Percentiles rank a stretch among this genome's conserved stretches.
Conservation (phyloP, 2,888 invertebrate genomes). For the Lycaena phlaeas region DNA sequence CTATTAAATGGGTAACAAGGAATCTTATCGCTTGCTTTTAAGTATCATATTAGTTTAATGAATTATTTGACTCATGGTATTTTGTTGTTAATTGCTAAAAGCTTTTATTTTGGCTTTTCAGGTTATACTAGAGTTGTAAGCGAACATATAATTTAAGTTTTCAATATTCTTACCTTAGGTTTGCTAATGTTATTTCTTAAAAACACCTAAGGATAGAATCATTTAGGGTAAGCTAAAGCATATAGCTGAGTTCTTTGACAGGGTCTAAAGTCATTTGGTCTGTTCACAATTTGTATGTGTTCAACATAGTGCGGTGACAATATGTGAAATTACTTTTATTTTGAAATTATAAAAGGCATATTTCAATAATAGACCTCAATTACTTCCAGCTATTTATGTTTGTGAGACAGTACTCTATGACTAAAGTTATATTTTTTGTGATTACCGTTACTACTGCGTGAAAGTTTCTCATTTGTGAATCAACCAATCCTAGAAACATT, state of each 20-base stretch:
- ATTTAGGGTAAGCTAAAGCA: conserved; percentile 18
- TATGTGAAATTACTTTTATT: conserved; percentile 48
- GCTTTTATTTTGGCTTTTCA: conserved; percentile 8
- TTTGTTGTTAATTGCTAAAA: conserved; percentile 10
- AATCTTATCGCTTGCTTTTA: background rate
- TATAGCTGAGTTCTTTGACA: conserved; percentile 30
- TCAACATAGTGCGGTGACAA: conserved; percentile 34
- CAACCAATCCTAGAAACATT: background rate
- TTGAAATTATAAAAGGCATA: conserved; percentile 43
- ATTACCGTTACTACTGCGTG: conserved; percentile 24
- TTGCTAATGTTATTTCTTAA: conserved; percentile 10
- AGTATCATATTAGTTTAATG: background rate
- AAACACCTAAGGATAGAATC: conserved; percentile 16
- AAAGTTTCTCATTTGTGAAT: background rate
- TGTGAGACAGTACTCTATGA: conserved; percentile 3
- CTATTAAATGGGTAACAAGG: background rate
- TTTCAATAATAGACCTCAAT: conserved; percentile 35
- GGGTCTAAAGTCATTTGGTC: conserved; percentile 49
- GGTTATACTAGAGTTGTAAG: background rate
- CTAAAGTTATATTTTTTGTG: conserved; percentile 19
- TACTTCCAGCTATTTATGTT: conserved; percentile 17
- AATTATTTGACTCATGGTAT: conserved; percentile 1
- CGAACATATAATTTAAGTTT: conserved; percentile 10
- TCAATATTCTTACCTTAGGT: conserved; percentile 16
- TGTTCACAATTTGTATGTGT: conserved; percentile 28